Base-by-base conservation (phyloP, 2,888 invertebrate species). In the Diachrysia chrysitis region DNA sequence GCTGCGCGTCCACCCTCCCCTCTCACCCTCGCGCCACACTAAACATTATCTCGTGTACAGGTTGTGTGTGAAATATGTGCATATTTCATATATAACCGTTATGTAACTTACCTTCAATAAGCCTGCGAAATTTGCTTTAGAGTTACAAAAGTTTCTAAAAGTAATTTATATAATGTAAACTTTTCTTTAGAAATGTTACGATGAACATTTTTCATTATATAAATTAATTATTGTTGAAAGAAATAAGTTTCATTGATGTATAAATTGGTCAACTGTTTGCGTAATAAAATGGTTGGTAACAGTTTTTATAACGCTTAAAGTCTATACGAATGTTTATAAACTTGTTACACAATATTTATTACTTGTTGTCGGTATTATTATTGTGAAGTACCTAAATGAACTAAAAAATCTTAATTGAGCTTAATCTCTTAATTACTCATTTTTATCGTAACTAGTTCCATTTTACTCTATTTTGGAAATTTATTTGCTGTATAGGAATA, bases 31-130 rank as follows among this genome's bases (percentile, higher is more conserved):
- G 72, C 78, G 60, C 78, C 70, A 78, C 79, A 83, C 89, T 86
- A 86, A 89, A 88, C 88, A 87, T 89, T 90, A 90, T 91, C 91
- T 92, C 80, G 81, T 84, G 80, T 82, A 85, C 80, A 82, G 81
- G 84, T 83, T 83, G 74, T 80, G 71, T 74, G 77, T 51, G 48
- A 51, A 51, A 19, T 51, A 51, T 51, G 21, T 76, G 81, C 76
- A 80, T 73, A 73, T 79, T 66, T 62, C 65, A 63, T 21, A 51
- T 51, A 12, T 12, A 12, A 12, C 48, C 19, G 0, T 19, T 51
- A 51, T 51, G 19, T 51, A 19, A 17, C 4, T 12, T 51, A 12
- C 17, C 48, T n/a, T 6, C 5, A n/a, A 42, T 6, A n/a, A 1
- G 7, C n/a, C n/a, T 5, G n/a, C n/a, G 42, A 42, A 42, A 42